Evolutionary conservation across 2,888 invertebrate genomes (phyloP).

Genomic region (Heliconius charithonia): DNA sequence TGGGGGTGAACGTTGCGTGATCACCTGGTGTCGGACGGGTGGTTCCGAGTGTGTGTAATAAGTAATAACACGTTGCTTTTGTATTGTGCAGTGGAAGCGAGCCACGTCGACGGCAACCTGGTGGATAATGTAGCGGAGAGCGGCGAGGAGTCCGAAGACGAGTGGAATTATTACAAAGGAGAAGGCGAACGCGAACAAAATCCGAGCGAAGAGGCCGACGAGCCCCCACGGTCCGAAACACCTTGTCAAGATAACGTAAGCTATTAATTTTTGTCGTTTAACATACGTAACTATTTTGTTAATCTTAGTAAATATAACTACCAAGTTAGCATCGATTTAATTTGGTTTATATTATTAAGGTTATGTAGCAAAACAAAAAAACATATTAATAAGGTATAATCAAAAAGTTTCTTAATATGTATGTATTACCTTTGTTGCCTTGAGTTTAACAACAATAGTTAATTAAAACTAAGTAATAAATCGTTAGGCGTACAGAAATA

Average conservation of each 20-base stretch:
- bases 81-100: constrained; percentile 73
- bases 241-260: constrained; percentile 80
- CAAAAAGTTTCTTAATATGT: not conserved
- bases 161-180: constrained; percentile 93
- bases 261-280: constrained; percentile 22
- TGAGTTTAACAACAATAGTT: constrained; percentile 3
- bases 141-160: constrained; percentile 92
- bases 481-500: not conserved
- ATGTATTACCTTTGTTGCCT: not conserved
- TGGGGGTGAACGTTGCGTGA: constrained; percentile 42
- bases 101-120: constrained; percentile 80
- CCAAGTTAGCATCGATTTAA: not conserved
- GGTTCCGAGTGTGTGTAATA: constrained; percentile 42
- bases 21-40: constrained; percentile 56
- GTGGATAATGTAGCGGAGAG: constrained; percentile 90
- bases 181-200: constrained; percentile 86
- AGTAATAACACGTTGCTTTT: constrained; percentile 55
- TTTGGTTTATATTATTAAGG: constrained; percentile 2
- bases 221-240: constrained; percentile 77
- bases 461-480: constrained; percentile 4
- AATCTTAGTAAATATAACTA: not conserved
- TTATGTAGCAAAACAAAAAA: not conserved
- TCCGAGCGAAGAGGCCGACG: constrained; percentile 83
- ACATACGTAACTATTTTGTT: not conserved
- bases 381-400: not conserved